Evolutionary conservation across 2,797 vertebrate species (phyloP).

Genomic region (Sphaeramia orbicularis): DNA sequence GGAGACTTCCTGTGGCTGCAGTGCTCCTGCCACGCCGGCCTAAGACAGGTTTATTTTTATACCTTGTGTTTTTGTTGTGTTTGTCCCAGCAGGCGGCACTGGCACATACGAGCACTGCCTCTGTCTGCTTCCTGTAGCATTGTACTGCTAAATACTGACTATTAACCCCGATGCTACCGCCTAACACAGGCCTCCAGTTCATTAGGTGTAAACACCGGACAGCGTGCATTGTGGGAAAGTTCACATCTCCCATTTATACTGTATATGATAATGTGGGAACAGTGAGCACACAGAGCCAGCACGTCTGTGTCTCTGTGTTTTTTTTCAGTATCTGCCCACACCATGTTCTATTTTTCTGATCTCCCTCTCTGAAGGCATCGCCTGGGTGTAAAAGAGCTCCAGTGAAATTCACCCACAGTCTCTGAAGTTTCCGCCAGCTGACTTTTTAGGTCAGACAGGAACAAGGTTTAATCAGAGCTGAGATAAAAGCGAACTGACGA

Average conservation of each 20-base stretch:
- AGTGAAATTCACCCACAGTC: slow-evolving; percentile 65
- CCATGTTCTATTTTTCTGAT: slow-evolving; percentile 61
- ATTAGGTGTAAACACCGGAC: slow-evolving; percentile 39
- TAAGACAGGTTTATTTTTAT: slow-evolving; percentile 71
- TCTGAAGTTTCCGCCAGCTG: slow-evolving; percentile 81
- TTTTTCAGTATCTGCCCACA: slow-evolving; percentile 44
- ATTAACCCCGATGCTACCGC: slow-evolving; percentile 48
- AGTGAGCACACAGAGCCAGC: slow-evolving; percentile 30
- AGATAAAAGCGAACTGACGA: slow-evolving; percentile 76
- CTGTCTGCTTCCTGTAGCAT: slow-evolving; percentile 74
- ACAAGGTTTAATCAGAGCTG: slow-evolving; percentile 80
- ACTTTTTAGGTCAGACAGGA: slow-evolving; percentile 82
- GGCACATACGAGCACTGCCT: slow-evolving; percentile 72
- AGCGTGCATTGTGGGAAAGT: slow-evolving; percentile 23
- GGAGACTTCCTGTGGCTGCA: slow-evolving; percentile 67
- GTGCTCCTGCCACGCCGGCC: slow-evolving; percentile 47
- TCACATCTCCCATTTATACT: slow-evolving; percentile 10
- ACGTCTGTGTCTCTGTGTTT: slow-evolving; percentile 26
- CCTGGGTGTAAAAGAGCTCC: slow-evolving; percentile 57
- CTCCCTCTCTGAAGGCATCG: slow-evolving; percentile 51
- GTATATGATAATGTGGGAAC: slow-evolving; percentile 41
- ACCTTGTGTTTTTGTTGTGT: slow-evolving; percentile 70
- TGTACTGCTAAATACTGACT: slow-evolving; percentile 49
- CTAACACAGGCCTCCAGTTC: slow-evolving; percentile 47
- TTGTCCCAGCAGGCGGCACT: slow-evolving; percentile 73